phyloP scores from a whole-genome alignment of 2,888 invertebrate genomes.

The Agriopis leucophaearia region DNA sequence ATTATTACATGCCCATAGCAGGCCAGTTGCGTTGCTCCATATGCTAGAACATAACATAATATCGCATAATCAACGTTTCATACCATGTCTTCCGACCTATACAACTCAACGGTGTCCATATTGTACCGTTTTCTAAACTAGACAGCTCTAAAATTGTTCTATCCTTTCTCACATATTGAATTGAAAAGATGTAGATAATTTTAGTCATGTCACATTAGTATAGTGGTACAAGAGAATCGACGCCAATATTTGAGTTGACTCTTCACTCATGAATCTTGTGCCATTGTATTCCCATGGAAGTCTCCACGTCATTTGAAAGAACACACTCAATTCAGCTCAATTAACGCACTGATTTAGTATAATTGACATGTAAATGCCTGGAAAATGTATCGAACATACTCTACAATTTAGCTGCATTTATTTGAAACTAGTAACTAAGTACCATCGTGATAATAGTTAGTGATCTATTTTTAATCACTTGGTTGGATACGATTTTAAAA shows the following conservation, averaged over 20 bases:
- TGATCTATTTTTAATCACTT: neutral
- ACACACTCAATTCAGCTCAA: constrained; percentile 38
- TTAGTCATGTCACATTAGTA: no score
- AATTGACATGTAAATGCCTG: constrained; percentile 23
- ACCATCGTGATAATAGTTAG: neutral
- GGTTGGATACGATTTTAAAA: neutral
- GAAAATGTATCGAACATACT: constrained; percentile 6
- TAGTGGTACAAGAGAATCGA: no score
- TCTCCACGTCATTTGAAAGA: constrained; percentile 8
- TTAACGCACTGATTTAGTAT: constrained; percentile 7
- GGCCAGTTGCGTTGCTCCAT: constrained; percentile 18
- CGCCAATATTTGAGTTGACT: constrained; percentile 8
- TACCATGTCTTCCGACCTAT: constrained; percentile 29
- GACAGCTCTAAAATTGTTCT: no score
- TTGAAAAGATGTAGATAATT: no score
- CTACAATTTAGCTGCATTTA: constrained; percentile 20
- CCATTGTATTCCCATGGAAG: constrained; percentile 21
- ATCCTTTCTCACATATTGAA: no score
- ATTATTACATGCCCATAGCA: no score
- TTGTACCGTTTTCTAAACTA: no score
- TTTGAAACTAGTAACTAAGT: neutral
- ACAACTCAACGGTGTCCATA: constrained; percentile 5
- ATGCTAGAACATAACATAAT: constrained; percentile 12
- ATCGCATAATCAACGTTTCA: constrained; percentile 20
- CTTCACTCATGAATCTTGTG: neutral